phyloP scores from a whole-genome alignment of 2,888 invertebrate species.

The Latrodectus elegans region DNA sequence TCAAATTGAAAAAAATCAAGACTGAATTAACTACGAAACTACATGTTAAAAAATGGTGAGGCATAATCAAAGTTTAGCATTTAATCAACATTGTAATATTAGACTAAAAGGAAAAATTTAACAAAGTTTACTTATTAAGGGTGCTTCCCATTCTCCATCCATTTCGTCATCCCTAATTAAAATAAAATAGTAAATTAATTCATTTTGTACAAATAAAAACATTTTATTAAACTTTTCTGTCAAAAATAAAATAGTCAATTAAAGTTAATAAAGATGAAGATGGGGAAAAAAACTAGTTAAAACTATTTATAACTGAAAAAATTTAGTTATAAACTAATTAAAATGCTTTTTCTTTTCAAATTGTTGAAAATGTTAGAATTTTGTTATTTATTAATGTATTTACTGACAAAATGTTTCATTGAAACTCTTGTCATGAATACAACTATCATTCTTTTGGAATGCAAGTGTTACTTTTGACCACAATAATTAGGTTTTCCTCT shows the following conservation, averaged over 20 bases:
- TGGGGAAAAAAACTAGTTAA: not conserved
- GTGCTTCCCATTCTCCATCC: conserved; percentile 99
- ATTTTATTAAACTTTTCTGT: not conserved
- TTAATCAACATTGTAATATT: not conserved
- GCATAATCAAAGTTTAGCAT: not conserved
- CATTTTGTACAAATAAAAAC: not conserved
- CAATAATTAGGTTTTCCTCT: no score
- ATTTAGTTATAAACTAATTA: no score
- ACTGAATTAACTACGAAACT: not conserved
- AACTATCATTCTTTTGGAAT: no score
- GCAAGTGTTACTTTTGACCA: no score
- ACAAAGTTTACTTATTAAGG: conserved; percentile 80
- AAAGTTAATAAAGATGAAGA: not conserved
- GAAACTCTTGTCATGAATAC: no score
- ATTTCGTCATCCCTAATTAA: conserved; percentile 89
- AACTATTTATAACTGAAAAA: not conserved
- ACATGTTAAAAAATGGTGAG: not conserved
- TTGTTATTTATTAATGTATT: no score
- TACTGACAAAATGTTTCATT: no score
- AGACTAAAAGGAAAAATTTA: not conserved
- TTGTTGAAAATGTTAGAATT: no score
- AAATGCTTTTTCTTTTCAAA: not conserved
- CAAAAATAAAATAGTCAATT: no score
- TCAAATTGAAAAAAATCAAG: no score
- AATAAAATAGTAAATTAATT: not conserved